Conservation (phyloP, 2,797 vertebrate species). For the Erithacus rubecula region DNA sequence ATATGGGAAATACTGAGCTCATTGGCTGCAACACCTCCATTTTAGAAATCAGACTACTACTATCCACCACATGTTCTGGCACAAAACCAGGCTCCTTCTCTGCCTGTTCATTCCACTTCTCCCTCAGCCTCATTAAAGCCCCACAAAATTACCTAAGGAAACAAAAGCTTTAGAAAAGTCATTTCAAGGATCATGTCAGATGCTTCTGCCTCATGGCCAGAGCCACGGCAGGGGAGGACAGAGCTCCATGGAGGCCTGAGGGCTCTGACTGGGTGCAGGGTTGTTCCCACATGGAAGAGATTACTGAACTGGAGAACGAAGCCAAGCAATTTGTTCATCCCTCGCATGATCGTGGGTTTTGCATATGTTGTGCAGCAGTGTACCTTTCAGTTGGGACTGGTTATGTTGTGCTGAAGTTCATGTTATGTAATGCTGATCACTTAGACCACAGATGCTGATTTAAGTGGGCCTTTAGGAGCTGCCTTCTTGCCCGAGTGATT, state of each 20-base stretch:
- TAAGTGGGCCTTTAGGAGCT: slow-evolving; percentile 40
- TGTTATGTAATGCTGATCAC: slow-evolving; percentile 13
- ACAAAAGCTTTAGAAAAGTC: not conserved
- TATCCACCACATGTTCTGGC: slow-evolving; percentile 9
- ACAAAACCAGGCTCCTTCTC: not conserved
- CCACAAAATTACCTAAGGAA: not conserved
- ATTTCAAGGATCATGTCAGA: not conserved
- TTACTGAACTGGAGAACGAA: not conserved
- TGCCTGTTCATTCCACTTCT: not conserved
- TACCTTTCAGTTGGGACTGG: slow-evolving; percentile 33
- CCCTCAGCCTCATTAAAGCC: not conserved
- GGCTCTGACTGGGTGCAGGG: not conserved
- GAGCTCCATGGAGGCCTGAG: not conserved
- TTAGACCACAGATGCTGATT: slow-evolving; percentile 35
- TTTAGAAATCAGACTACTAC: slow-evolving; percentile 4
- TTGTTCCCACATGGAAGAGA: slow-evolving; percentile 38
- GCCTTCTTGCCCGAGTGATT: not conserved
- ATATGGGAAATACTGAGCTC: not conserved
- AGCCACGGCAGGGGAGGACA: not conserved
- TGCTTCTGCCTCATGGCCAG: not conserved
- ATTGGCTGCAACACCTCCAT: slow-evolving; percentile 1
- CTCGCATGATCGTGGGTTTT: not conserved
- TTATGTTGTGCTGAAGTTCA: slow-evolving; percentile 5
- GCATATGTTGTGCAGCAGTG: slow-evolving; percentile 21
- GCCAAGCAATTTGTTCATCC: slow-evolving; percentile 45